phyloP scores from a whole-genome alignment of 2,797 vertebrate species.

The Mormyrops boulengeri region DNA sequence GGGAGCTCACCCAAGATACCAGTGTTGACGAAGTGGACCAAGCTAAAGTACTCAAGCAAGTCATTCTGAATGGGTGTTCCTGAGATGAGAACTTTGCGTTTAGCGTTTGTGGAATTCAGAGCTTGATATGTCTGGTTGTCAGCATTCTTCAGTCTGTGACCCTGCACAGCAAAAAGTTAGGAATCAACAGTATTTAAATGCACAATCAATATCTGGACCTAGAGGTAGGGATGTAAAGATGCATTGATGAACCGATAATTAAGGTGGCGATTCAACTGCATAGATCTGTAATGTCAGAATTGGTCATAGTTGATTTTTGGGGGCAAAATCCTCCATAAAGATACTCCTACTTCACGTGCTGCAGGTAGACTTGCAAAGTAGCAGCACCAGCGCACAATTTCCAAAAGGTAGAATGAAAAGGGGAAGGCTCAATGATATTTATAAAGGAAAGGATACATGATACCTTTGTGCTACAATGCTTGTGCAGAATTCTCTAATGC shows the following conservation, averaged over 20 bases:
- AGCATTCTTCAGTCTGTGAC: constrained; percentile 92
- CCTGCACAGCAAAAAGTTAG: constrained; percentile 52
- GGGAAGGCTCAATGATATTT: background rate
- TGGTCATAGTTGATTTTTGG: background rate
- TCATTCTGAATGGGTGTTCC: constrained; percentile 97
- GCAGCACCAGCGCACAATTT: background rate
- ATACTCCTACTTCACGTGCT: background rate
- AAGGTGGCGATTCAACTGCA: background rate
- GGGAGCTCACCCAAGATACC: constrained; percentile 81
- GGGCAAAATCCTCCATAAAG: background rate
- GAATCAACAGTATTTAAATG: background rate
- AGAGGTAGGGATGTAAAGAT: background rate
- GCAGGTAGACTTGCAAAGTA: background rate
- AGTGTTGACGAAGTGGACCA: constrained; percentile 92
- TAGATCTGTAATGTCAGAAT: background rate
- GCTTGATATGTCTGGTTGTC: constrained; percentile 97
- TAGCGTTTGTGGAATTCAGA: constrained; percentile 78
- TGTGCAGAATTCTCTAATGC: background rate
- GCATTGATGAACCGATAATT: background rate
- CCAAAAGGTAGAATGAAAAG: background rate
- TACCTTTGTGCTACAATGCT: background rate
- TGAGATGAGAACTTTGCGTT: constrained; percentile 86
- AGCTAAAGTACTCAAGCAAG: constrained; percentile 93
- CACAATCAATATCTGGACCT: background rate
- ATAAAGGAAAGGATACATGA: background rate